Base-by-base conservation (phyloP, 1,140 invertebrate genomes). In the Scaptodrosophila lebanonensis region DNA sequence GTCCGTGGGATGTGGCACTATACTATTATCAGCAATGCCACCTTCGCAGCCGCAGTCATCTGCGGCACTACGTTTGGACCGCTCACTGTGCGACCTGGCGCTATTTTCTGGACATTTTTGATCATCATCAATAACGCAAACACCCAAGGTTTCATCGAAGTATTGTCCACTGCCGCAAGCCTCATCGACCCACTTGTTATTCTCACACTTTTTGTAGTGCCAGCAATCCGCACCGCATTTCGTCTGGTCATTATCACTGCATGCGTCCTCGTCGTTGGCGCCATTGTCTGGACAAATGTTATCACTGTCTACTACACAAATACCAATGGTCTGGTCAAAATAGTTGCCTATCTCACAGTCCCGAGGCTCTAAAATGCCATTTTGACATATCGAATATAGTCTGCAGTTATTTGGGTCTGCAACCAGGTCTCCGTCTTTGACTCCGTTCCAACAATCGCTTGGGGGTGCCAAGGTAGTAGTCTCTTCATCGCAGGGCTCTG, bases 301-400 rank as follows among this genome's bases (percentile, higher is more conserved):
- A 0, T 42, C 7, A 0, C 5, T 18, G 11, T 82, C 76, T 1
- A 5, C 1, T 6, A 27, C 6, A 15, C 75, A 82, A 1, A 25
- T 17, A 0, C 8, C 13, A 0, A 49, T 4, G 0, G 0, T 35
- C 5, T 9, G 0, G 17, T 82, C 39, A 12, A 75, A 82, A 9
- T 42, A 49, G 15, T 75, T 82, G 11, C 62, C 70, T 5, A 15
- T 52, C 2, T 27, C 38, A 25, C 75, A 82, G 38, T 82, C 69
- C 7, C 42, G 54, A 0, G 36, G 5, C 6, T 36, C 13, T 3
- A 79, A 32, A 2, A 13, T 18, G 3, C 73, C 73, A 18, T 79
- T 27, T 1, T 32, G 4, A 48, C 75, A 79, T 12, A 51, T 45
- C 1, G 29, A 47, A 20, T 49, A 82, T 8, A 33, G 16, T 4